These are phyloP conservation scores for Oostethus manadensis DNA, from an alignment of 2,113 vertebrate genomes.

Conservation along the genomic window DNA sequence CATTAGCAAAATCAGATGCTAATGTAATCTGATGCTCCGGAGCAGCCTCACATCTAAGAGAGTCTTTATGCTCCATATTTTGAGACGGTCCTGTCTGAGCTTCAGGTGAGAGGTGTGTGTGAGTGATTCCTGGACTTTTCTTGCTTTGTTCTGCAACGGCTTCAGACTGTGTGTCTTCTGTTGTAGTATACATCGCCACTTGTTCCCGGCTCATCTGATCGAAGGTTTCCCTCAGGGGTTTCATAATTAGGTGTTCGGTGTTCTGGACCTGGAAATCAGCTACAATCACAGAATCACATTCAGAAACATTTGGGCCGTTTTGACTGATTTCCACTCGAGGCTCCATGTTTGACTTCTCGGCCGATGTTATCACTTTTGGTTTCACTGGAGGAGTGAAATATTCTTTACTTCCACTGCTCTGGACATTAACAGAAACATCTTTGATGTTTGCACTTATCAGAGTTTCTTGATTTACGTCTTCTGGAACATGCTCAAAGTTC, in stretches of 20 bases:
- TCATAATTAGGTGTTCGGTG: neutral
- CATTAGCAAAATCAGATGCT: slow-evolving; percentile 1
- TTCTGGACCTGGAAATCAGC: slow-evolving; percentile 2
- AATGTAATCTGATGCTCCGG: neutral
- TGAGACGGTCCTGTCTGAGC: slow-evolving; percentile 3
- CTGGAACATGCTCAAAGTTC: neutral
- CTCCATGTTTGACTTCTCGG: slow-evolving; percentile 2
- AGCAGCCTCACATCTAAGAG: neutral
- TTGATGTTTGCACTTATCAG: neutral
- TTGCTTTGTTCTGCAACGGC: neutral
- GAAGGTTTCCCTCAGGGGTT: neutral
- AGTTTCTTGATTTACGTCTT: neutral
- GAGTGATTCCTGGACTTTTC: neutral
- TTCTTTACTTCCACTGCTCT: slow-evolving; percentile 7
- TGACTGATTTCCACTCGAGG: neutral
- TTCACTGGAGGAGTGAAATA: slow-evolving; percentile 5
- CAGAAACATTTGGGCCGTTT: neutral
- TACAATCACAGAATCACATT: slow-evolving; percentile 11
- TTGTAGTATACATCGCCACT: neutral
- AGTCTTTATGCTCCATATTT: neutral
- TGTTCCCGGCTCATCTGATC: neutral
- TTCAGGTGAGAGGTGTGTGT: neutral
- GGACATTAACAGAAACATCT: neutral
- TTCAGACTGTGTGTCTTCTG: neutral
- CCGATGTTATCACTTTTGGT: slow-evolving; percentile 11